Evolutionary conservation across 2,113 vertebrate genomes (phyloP).

Genomic region (Numida meleagris): DNA sequence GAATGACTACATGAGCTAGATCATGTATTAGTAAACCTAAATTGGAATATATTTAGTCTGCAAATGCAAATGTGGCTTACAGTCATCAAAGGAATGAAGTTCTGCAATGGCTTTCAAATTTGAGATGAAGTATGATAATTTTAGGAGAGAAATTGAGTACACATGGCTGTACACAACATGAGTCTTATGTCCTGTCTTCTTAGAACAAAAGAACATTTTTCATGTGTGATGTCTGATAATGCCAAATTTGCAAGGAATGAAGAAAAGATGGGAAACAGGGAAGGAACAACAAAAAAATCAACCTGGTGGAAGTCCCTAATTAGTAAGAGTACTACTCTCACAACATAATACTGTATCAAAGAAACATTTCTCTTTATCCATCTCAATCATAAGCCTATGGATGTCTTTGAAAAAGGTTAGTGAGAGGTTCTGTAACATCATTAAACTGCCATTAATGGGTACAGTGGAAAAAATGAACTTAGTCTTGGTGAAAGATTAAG

Average conservation of each 20-base stretch:
- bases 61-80: neutral
- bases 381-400: neutral
- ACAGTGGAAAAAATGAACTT: neutral
- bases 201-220: neutral
- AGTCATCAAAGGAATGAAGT: neutral
- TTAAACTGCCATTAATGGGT: neutral
- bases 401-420: neutral
- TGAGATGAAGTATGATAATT: neutral
- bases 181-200: neutral
- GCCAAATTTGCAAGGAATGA: neutral
- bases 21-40: neutral
- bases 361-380: neutral
- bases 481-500: neutral
- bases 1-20: neutral
- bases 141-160: neutral
- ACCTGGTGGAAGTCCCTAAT: neutral
- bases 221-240: neutral
- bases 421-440: neutral
- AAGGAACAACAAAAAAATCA: neutral
- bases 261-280: neutral
- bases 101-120: neutral
- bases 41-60: neutral
- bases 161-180: neutral
- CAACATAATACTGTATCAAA: neutral
- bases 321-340: neutral